Evolutionary conservation across 2,113 vertebrate genomes (phyloP), one percentile per base, ranked within the genome.

Genomic region (Arothron firmamentum): DNA sequence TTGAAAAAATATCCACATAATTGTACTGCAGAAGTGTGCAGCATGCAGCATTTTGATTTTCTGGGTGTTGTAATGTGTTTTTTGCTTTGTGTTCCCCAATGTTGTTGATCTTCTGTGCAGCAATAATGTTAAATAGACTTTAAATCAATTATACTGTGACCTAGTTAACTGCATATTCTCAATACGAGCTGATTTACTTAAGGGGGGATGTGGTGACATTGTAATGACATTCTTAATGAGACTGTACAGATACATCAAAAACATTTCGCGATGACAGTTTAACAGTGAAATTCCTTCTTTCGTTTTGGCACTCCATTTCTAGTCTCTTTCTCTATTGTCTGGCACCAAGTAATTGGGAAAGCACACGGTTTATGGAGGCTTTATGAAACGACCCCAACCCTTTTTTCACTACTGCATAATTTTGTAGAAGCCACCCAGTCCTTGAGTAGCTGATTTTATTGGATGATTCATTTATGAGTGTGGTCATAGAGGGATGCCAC

Each of bases 281-380:
- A 11, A 68, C 64, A 69, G 70, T 53, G 9, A 28, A 51, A 10
- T 19, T 14, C 7, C 52, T 21, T 72, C 42, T 58, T 61, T 67
- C 68, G 1, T 19, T 75, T 79, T 65, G 31, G 74, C 64, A 17
- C 63, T 59, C 57, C 60, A 62, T 71, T 73, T 68, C 31, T 41
- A 49, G 31, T 31, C 31, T 21, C 58, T 65, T 38, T 51, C 47
- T 34, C 59, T 45, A 46, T 56, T n/a, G 62, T 52, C 77, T 48
- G 69, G 84, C 81, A 86, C 80, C 71, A 81, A 85, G 80, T 85
- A 80, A 85, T 81, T 73, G 77, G 74, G 75, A 85, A 84, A 86
- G 85, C 81, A 70, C 65, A 84, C 65, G 81, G 72, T 88, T 85
- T 86, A 85, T 85, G 86, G 79, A 84, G 70, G 72, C 85, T 86